Evolutionary conservation across 2,888 invertebrate genomes (phyloP).

Genomic region (Salticus scenicus): DNA sequence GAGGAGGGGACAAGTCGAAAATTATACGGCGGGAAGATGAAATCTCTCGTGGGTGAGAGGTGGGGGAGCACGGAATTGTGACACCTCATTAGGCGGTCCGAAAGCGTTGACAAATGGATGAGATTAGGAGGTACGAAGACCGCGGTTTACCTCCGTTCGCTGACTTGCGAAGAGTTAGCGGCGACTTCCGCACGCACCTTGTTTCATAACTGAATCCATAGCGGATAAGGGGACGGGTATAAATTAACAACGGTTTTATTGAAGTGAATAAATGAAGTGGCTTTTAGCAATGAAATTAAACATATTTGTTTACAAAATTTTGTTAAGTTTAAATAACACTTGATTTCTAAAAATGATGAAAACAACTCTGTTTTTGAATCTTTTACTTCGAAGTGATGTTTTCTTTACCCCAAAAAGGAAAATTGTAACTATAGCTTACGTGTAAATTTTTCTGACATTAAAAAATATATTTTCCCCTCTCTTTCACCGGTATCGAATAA

Average conservation of each 20-base stretch:
- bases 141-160: conserved; percentile 56
- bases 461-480: too few relatives aligned
- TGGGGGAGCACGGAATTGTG: conserved; percentile 42
- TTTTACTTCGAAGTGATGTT: too few relatives aligned
- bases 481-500: too few relatives aligned
- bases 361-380: too few relatives aligned
- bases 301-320: too few relatives aligned
- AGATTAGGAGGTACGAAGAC: conserved; percentile 62
- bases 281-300: too few relatives aligned
- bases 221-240: conserved; percentile 27
- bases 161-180: conserved; percentile 56
- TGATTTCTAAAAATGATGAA: too few relatives aligned
- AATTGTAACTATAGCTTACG: too few relatives aligned
- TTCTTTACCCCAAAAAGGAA: too few relatives aligned
- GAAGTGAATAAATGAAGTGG: too few relatives aligned
- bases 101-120: conserved; percentile 70
- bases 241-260: not conserved
- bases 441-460: too few relatives aligned
- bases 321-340: too few relatives aligned
- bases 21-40: not conserved
- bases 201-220: conserved; percentile 18
- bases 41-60: not conserved
- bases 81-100: conserved; percentile 66
- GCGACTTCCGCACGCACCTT: conserved; percentile 29
- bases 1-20: not conserved